These are phyloP conservation scores for Drosophila ambigua DNA, from an alignment of 1,140 invertebrate genomes.

Conservation along the genomic window DNA sequence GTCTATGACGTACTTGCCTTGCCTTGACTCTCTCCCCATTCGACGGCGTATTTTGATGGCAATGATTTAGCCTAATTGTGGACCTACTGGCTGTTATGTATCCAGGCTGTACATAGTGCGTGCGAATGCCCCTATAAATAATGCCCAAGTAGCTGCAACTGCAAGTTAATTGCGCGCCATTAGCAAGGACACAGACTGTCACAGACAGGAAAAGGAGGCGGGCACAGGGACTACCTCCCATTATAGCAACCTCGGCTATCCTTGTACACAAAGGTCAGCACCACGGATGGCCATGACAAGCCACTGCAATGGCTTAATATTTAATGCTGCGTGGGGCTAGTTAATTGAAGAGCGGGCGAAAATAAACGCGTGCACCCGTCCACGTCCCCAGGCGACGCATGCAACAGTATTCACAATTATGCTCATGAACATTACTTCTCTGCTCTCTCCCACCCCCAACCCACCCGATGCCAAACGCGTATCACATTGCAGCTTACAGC, in stretches of 20 bases:
- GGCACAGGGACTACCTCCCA: conserved; percentile 9
- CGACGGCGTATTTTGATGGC: conserved; percentile 20
- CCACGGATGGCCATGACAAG: conserved; percentile 13
- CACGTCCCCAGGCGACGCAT: neutral
- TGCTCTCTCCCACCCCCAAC: neutral
- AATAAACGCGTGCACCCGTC: conserved; percentile 15
- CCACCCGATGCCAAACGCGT: neutral
- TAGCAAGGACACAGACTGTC: conserved; percentile 50
- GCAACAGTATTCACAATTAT: conserved; percentile 21
- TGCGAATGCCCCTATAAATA: conserved; percentile 5
- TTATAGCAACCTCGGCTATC: conserved; percentile 22
- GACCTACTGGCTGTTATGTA: too few relatives aligned
- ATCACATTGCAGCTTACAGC: conserved; percentile 47
- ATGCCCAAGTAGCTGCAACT: conserved; percentile 23
- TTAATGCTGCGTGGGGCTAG: conserved; percentile 47
- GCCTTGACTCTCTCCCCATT: conserved; percentile 18
- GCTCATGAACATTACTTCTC: conserved; percentile 20
- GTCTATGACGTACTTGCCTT: conserved; percentile 39
- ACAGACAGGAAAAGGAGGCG: neutral
- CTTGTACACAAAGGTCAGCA: conserved; percentile 63
- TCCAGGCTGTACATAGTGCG: too few relatives aligned
- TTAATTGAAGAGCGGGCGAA: conserved; percentile 38
- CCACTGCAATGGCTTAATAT: conserved; percentile 60
- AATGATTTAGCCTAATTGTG: too few relatives aligned
- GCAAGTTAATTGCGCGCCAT: conserved; percentile 61